These are phyloP conservation scores for Sesia bembeciformis DNA, from an alignment of 2,888 invertebrate species.

Conservation along the genomic window DNA sequence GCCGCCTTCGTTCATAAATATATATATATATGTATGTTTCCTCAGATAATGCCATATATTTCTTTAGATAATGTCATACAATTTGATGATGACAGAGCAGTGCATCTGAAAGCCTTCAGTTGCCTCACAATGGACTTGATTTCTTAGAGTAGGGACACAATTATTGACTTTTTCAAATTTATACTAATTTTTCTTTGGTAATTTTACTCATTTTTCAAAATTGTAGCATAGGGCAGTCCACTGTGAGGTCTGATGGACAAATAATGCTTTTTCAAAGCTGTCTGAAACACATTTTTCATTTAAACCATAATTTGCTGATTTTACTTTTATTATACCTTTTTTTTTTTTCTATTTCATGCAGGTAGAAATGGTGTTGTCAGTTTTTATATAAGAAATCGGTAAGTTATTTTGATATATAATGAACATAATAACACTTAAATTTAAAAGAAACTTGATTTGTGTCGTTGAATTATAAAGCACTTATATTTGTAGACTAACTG, in stretches of 20 bases:
- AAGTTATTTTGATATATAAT: background rate
- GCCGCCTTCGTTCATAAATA: too few relatives aligned
- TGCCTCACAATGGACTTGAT: constrained; percentile 35
- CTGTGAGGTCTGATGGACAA: constrained; percentile 57
- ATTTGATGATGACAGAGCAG: constrained; percentile 59
- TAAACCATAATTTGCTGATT: background rate
- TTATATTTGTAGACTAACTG: too few relatives aligned
- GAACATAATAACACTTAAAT: constrained; percentile 1
- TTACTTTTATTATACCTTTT: background rate
- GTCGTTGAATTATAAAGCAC: too few relatives aligned
- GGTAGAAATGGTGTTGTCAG: background rate
- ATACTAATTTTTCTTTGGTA: constrained; percentile 8
- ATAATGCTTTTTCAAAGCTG: constrained; percentile 22
- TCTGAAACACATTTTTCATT: constrained; percentile 27
- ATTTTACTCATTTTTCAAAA: constrained; percentile 21
- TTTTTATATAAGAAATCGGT: background rate
- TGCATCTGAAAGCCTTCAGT: constrained; percentile 64
- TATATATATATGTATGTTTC: too few relatives aligned
- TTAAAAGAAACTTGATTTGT: too few relatives aligned
- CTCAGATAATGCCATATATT: too few relatives aligned
- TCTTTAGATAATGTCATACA: background rate
- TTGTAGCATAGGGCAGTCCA: constrained; percentile 47
- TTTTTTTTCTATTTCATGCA: background rate
- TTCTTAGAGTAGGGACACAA: constrained; percentile 31
- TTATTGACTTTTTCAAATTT: constrained; percentile 10